Conservation (phyloP, 2,888 invertebrate species). For the Alviniconcha strummeri region DNA sequence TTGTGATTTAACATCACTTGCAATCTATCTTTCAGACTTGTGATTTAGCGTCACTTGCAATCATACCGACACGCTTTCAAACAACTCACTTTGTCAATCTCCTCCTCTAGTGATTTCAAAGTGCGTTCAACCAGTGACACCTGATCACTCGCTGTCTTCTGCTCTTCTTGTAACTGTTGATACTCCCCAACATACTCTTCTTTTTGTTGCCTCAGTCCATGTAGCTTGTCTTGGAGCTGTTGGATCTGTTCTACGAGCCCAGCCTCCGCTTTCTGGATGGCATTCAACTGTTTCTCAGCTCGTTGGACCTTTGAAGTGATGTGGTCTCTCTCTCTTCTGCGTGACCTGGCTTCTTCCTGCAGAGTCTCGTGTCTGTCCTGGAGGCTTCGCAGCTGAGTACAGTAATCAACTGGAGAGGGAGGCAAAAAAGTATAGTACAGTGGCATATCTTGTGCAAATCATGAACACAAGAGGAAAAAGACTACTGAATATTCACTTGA, state of each 20-base stretch:
- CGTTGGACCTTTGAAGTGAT: not conserved
- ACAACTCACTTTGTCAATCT: conserved; percentile 40
- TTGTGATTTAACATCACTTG: not conserved
- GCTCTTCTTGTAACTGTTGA: conserved; percentile 19
- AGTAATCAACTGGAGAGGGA: conserved; percentile 9
- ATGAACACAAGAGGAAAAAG: too few species aligned
- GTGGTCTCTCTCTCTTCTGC: conserved; percentile 14
- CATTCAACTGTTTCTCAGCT: conserved; percentile 20
- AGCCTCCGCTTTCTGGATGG: conserved; percentile 27
- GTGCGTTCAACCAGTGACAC: conserved; percentile 27
- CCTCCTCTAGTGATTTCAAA: conserved; percentile 30
- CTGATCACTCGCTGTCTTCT: conserved; percentile 1
- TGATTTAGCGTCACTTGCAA: too few species aligned
- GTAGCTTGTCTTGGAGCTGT: conserved; percentile 32
- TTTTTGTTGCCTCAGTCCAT: conserved; percentile 16
- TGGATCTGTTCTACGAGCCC: conserved; percentile 14
- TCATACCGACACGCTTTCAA: not conserved
- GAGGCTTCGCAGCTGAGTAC: conserved; percentile 11
- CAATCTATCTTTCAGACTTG: too few species aligned
- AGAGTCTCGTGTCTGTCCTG: not conserved
- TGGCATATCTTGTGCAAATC: too few species aligned
- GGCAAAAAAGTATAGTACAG: not conserved
- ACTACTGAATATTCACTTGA: not conserved
- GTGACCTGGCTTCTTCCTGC: conserved; percentile 18
- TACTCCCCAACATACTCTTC: conserved; percentile 27